Evolutionary conservation across 2,113 vertebrate genomes (phyloP).

Genomic region (Myrmecobius fasciatus): DNA sequence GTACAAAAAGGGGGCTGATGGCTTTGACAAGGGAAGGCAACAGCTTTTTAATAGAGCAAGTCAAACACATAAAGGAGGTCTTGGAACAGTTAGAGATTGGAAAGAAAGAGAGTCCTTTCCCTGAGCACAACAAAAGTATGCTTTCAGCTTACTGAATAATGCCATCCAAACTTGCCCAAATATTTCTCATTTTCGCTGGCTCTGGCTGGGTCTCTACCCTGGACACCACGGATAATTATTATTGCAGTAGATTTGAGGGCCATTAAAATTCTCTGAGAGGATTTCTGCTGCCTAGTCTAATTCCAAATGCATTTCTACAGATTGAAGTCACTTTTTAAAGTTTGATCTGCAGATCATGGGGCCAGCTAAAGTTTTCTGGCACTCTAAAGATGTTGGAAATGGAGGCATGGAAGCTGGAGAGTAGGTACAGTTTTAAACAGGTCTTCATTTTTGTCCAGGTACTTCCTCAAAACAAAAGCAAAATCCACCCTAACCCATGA

Average conservation of each 20-base stretch:
- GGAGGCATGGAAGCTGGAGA: not conserved
- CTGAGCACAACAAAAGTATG: not conserved
- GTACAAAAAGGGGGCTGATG: not conserved
- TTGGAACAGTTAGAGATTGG: not conserved
- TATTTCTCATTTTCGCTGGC: not conserved
- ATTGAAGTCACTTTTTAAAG: not conserved
- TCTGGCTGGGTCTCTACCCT: not conserved
- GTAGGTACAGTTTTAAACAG: not conserved
- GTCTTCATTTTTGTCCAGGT: not conserved
- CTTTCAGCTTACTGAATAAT: not conserved
- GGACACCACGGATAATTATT: not conserved
- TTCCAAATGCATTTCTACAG: not conserved
- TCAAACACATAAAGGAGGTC: not conserved
- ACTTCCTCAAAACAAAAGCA: not conserved
- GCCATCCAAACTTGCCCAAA: not conserved
- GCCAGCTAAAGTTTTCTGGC: not conserved
- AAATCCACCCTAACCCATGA: not conserved
- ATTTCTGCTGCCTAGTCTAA: not conserved
- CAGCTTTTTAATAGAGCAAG: not conserved
- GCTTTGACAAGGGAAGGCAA: not conserved
- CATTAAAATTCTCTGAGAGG: not conserved
- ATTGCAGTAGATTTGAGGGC: not conserved
- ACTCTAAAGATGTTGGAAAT: not conserved
- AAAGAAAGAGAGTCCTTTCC: not conserved
- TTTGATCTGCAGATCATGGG: not conserved